These are phyloP conservation scores for Caenorhabditis imperialis DNA, from an alignment of 2,888 invertebrate species.

Conservation along the genomic window DNA sequence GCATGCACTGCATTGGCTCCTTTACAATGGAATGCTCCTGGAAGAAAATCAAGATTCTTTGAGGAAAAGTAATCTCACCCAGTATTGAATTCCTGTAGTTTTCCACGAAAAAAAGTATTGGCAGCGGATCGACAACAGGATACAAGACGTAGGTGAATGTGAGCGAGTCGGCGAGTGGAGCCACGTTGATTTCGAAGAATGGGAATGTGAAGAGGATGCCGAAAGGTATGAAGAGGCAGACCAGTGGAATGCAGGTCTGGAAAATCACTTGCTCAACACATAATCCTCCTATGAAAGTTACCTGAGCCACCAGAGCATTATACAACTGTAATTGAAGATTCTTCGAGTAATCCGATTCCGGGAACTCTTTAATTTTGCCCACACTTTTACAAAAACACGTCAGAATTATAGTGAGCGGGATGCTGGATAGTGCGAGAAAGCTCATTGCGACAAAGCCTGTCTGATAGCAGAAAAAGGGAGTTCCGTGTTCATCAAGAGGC, in stretches of 20 bases:
- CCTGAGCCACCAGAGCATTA: constrained; percentile 38
- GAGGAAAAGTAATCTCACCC: too few species aligned
- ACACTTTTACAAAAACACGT: constrained; percentile 5
- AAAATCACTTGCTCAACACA: too few species aligned
- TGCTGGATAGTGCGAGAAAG: constrained; percentile 13
- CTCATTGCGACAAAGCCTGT: constrained; percentile 9
- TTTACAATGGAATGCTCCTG: too few species aligned
- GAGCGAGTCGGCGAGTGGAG: not conserved
- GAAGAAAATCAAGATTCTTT: too few species aligned
- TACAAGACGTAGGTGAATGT: constrained; percentile 33
- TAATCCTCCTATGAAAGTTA: too few species aligned
- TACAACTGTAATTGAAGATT: constrained; percentile 35
- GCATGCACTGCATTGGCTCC: too few species aligned
- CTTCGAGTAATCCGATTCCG: constrained; percentile 18
- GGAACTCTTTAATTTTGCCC: constrained; percentile 21
- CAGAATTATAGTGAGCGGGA: constrained; percentile 25
- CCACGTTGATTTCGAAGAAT: constrained; percentile 20
- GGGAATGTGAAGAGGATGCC: constrained; percentile 20
- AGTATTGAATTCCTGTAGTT: too few species aligned
- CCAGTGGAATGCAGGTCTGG: constrained; percentile 30
- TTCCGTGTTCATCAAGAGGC: constrained; percentile 13
- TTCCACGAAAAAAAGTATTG: constrained; percentile 28
- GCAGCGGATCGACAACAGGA: constrained; percentile 31
- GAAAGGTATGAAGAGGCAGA: constrained; percentile 24
- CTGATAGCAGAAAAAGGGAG: constrained; percentile 5